Evolutionary conservation across 2,113 vertebrate genomes (phyloP), one percentile per base, ranked within the genome.

Genomic region (Oceanites oceanicus): DNA sequence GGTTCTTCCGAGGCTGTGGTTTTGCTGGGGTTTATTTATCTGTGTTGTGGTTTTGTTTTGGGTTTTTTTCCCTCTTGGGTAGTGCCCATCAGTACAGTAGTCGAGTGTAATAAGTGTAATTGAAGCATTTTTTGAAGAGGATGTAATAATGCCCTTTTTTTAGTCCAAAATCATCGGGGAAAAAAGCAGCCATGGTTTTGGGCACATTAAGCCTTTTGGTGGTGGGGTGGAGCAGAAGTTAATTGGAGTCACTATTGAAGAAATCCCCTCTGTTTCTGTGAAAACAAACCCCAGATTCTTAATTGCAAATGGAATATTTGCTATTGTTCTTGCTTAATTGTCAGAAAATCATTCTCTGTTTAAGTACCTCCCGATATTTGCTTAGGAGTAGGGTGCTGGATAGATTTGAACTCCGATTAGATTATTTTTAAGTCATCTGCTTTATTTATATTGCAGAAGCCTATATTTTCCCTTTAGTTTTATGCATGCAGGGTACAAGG

Each of bases 281-380:
- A 81, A 94, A 95, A 93, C 76, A 90, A 93, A 93, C 2, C 62
- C 34, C 53, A 55, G 36, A 75, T 94, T 94, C 91, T 94, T 95
- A 90, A 92, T 72, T 88, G 70, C 79, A 94, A 67, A 68, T 72
- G 34, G 40, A 92, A 91, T 91, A 90, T 90, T 95, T 95, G 79
- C 93, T 94, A 52, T 90, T 95, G 91, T 96, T 94, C 85, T 91
- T 94, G 87, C n/a, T 85, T 94, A 94, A 79, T 75, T 94, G 63
- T 93, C 75, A 95, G 93, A 91, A 96, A 96, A 91, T 75, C 12
- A 50, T 92, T 79, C 80, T 96, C 77, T 94, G 6, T 92, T 95
- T 84, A 89, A 76, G 50, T 59, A 15, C 62, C 29, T 91, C 66
- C 50, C 2, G 3, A 36, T 86, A 55, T 91, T 95, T 91, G 58